These are phyloP conservation scores for Pteria penguin DNA, from an alignment of 2,888 invertebrate genomes.

Conservation along the genomic window DNA sequence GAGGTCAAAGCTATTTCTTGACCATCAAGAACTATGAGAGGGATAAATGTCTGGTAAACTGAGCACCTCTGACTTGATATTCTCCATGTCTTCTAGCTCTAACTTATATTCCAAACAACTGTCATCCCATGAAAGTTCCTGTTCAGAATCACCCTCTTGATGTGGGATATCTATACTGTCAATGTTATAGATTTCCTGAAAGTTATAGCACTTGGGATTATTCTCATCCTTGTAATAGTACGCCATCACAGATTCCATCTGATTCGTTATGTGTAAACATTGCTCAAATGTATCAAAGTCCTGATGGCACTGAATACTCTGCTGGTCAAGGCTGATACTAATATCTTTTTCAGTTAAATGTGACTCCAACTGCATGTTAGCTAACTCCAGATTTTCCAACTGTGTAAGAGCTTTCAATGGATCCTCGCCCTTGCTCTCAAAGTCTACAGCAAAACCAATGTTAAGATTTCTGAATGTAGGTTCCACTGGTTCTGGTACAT, in stretches of 20 bases:
- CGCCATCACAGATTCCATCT: conserved; percentile 72
- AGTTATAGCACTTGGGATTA: conserved; percentile 49
- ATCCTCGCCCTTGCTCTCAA: conserved; percentile 49
- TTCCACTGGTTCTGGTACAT: conserved; percentile 28
- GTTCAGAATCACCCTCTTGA: conserved; percentile 6
- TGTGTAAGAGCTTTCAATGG: conserved; percentile 33
- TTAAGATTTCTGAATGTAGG: conserved; percentile 75
- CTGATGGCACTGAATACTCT: conserved; percentile 26
- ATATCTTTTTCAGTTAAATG: conserved; percentile 14
- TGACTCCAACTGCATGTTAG: conserved; percentile 29
- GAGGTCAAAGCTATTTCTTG: too few relatives aligned
- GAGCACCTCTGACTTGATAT: conserved; percentile 5
- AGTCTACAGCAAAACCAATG: conserved; percentile 72
- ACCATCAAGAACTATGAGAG: too few relatives aligned
- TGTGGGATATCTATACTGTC: conserved; percentile 40
- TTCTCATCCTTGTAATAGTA: conserved; percentile 70
- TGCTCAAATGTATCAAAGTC: conserved; percentile 73
- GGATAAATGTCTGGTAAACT: conserved; percentile 18
- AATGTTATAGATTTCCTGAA: conserved; percentile 60
- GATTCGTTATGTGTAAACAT: conserved; percentile 67
- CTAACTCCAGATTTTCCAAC: conserved; percentile 44
- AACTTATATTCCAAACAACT: conserved; percentile 46
- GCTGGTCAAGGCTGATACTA: neutral
- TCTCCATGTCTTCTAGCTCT: conserved; percentile 37
- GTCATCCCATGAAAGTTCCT: conserved; percentile 43